A percentile compares a stretch with the other conserved stretches of the same genome.
Conservation (phyloP, 2,113 vertebrate species). For the Azemiops feae region DNA sequence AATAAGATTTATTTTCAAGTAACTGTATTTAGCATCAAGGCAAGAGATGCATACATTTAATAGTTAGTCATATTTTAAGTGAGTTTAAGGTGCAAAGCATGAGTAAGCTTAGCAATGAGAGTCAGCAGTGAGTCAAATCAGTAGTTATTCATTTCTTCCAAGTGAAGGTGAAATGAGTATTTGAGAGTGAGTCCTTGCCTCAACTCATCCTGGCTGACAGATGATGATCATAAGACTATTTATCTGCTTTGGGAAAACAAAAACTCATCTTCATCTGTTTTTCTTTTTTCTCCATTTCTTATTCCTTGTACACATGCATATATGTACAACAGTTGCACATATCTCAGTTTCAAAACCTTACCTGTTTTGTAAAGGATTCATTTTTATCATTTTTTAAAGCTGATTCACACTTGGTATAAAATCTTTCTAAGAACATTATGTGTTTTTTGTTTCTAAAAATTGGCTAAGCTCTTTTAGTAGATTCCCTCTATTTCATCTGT, state of each 20-base stretch:
- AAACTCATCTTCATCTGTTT: background rate
- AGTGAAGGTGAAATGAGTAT: background rate
- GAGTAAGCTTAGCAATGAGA: background rate
- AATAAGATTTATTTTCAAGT: background rate
- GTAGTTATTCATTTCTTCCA: background rate
- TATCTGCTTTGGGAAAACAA: background rate
- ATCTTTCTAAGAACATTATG: background rate
- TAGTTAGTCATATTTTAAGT: background rate
- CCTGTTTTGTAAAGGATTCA: background rate
- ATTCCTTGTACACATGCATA: background rate
- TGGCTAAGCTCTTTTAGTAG: background rate
- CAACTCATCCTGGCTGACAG: background rate
- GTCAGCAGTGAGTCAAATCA: background rate
- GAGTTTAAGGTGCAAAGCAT: background rate
- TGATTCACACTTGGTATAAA: background rate
- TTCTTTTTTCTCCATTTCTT: background rate
- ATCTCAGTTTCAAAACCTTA: background rate
- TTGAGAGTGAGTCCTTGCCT: background rate
- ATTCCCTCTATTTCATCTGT: background rate
- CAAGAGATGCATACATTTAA: background rate
- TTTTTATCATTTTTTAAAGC: background rate
- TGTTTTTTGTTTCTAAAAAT: background rate
- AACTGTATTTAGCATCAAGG: background rate
- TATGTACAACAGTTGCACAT: background rate
- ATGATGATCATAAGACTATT: background rate